Conservation (phyloP, 2,113 vertebrate species). For the Uropsilus gracilis region DNA sequence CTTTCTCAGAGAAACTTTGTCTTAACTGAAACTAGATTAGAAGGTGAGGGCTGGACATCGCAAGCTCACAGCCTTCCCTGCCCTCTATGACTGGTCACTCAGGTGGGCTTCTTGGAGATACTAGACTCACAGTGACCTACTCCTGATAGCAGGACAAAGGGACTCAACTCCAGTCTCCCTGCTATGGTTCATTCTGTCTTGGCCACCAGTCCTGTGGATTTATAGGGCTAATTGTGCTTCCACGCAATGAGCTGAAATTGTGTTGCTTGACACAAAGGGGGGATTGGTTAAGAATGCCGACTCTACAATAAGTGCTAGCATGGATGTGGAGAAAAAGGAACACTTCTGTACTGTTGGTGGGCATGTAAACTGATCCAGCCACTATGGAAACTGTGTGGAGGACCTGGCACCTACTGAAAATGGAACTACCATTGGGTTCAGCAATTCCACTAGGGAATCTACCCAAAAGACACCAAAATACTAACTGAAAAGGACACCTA, state of each 20-base stretch:
- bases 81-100: background rate
- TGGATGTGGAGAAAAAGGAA: no score
- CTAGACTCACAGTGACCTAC: accelerated
- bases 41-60: background rate
- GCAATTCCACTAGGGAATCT: no score
- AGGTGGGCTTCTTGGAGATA: background rate
- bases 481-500: no score
- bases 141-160: background rate
- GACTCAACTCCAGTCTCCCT: background rate
- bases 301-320: no score
- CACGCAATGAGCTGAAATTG: background rate
- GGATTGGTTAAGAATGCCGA: background rate
- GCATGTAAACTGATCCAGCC: no score
- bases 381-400: no score
- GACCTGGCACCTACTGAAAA: no score
- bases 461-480: no score
- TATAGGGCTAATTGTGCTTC: background rate
- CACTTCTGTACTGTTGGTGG: no score
- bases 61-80: background rate
- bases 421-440: no score
- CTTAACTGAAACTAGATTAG: background rate
- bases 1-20: background rate
- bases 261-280: background rate
- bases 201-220: background rate
- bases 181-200: background rate